Evolutionary conservation across 2,113 vertebrate genomes (phyloP), one percentile per base, ranked within the genome.

Genomic region (Alethe diademata): DNA sequence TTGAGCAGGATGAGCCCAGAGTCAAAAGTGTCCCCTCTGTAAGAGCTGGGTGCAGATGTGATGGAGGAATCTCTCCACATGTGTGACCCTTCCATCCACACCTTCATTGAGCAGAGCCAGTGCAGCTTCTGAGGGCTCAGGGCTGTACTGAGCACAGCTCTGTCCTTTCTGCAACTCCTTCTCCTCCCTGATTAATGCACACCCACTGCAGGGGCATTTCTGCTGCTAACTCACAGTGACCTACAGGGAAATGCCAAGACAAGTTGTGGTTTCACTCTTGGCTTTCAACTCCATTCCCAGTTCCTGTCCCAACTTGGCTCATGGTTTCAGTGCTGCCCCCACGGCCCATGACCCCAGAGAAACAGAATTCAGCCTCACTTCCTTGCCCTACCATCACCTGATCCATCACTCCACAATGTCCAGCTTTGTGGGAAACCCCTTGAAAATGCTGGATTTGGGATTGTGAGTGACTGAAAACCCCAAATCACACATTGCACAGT

Each of bases 401-500:
- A 20, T 47, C 14, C 56, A 45, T 64, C 16, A 15, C 17, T n/a
- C 18, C 23, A 26, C 0, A 0, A 8, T 11, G 6, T 19, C 22
- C 54, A 92, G 51, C 35, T 72, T 13, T 72, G 58, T 14, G 42
- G 29, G 40, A 17, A 38, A 6, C 5, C 51, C 58, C 67, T 72
- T 8, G 1, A 22, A 64, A 19, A 31, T 31, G 4, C 38, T 78
- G 38, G 11, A 25, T 12, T 42, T 14, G 19, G 26, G 60, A 7
- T n/a, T 65, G 67, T 36, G 28, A 5, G 0, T 20, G 24, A 36
- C 25, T 4, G 7, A 71, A 71, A 16, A 51, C 20, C 48, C 64
- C 1, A 0, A 58, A 47, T 4, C 3, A 1, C 4, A 1, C 12
- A 3, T 19, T 47, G 24, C 53, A 43, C 40, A 33, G 4, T 45